phyloP scores from a whole-genome alignment of 1,140 invertebrate genomes.

The Pogonus chalceus region DNA sequence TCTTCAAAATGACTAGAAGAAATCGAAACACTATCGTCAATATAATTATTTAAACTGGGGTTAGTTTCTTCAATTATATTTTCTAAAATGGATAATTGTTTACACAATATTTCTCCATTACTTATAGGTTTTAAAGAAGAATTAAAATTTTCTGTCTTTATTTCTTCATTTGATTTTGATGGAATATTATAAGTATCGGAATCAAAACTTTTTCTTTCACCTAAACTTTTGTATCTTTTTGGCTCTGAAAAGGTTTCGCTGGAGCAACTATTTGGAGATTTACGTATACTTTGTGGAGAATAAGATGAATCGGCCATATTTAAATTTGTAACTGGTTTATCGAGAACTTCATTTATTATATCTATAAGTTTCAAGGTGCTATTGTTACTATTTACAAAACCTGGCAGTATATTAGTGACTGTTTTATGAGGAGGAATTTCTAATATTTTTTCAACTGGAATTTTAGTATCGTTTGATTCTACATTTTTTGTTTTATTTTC shows the following conservation, averaged over 20 bases:
- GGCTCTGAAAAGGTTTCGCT: slow-evolving; percentile 13
- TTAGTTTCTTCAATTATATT: slow-evolving; percentile 31
- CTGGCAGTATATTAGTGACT: not conserved
- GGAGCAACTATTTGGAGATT: not conserved
- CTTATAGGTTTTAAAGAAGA: slow-evolving; percentile 13
- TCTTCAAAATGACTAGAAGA: slow-evolving; percentile 21
- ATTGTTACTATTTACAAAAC: not conserved
- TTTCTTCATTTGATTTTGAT: slow-evolving; percentile 11
- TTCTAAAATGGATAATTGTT: slow-evolving; percentile 30
- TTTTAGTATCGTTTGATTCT: too few relatives aligned
- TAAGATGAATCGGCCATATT: slow-evolving; percentile 12
- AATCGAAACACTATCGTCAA: slow-evolving; percentile 21
- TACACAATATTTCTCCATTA: slow-evolving; percentile 26
- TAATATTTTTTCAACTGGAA: not conserved
- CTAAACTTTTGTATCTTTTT: slow-evolving; percentile 33
- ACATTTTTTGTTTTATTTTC: not conserved
- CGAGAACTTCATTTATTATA: slow-evolving; percentile 31
- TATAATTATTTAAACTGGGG: slow-evolving; percentile 16
- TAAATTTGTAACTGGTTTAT: slow-evolving; percentile 23
- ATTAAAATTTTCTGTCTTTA: slow-evolving; percentile 7
- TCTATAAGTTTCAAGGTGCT: slow-evolving; percentile 25
- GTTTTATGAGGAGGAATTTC: not conserved
- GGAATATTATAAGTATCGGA: slow-evolving; percentile 22
- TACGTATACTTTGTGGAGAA: slow-evolving; percentile 13
- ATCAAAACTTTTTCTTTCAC: slow-evolving; percentile 38